Conservation (phyloP, 2,888 invertebrate genomes). For the Nymphalis polychloros region DNA sequence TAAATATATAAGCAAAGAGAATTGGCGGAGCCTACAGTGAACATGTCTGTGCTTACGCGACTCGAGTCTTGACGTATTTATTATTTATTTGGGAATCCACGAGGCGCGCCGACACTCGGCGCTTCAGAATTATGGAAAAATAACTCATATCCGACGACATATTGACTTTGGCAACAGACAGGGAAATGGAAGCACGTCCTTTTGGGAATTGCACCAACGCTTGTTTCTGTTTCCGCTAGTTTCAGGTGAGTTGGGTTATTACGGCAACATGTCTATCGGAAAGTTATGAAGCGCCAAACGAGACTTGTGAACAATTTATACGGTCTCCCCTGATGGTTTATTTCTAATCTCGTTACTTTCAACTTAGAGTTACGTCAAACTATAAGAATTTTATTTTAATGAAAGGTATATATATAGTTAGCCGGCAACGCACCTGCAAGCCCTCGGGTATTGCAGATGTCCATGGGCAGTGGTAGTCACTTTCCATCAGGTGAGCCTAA, state of each 20-base stretch:
- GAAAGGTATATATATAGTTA: too few relatives aligned
- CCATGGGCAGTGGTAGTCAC: too few relatives aligned
- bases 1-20: constrained; percentile 59
- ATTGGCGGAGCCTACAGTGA: constrained; percentile 48
- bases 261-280: constrained; percentile 31
- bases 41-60: constrained; percentile 45
- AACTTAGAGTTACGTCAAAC: background rate
- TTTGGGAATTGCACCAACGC: constrained; percentile 70
- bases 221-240: constrained; percentile 45
- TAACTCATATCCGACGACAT: constrained; percentile 77
- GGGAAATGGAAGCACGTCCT: constrained; percentile 64
- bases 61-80: constrained; percentile 67
- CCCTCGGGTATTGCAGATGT: too few relatives aligned
- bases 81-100: constrained; percentile 80
- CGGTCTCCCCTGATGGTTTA: constrained; percentile 27
- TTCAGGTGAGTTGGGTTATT: constrained; percentile 40
- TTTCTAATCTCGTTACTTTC: constrained; percentile 15
- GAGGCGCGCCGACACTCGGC: constrained; percentile 43
- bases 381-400: background rate
- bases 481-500: too few relatives aligned
- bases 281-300: constrained; percentile 36
- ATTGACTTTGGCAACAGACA: constrained; percentile 68
- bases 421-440: too few relatives aligned
- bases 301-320: constrained; percentile 34
- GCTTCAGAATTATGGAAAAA: constrained; percentile 73